These are phyloP conservation scores for Zele albiditarsus DNA, from an alignment of 2,888 invertebrate genomes.

Conservation along the genomic window DNA sequence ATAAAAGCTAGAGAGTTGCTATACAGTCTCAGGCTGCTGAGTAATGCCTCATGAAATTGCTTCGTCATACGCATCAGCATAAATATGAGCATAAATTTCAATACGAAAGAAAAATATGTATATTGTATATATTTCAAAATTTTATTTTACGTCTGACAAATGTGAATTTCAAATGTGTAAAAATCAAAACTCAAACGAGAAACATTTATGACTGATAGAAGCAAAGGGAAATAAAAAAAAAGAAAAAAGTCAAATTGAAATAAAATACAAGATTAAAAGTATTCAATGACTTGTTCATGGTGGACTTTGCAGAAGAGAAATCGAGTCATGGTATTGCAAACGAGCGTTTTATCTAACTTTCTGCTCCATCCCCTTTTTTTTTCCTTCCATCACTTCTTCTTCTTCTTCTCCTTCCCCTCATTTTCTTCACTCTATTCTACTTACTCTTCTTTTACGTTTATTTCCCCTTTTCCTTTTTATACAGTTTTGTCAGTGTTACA, in stretches of 20 bases:
- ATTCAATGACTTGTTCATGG: neutral
- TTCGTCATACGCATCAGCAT: conserved; percentile 4
- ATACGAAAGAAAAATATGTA: neutral
- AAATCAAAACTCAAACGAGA: neutral
- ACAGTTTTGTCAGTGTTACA: neutral
- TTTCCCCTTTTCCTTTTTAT: neutral
- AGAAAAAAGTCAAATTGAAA: neutral
- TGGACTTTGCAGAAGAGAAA: conserved; percentile 1
- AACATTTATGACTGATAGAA: neutral
- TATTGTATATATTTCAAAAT: neutral
- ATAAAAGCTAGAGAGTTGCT: conserved; percentile 6
- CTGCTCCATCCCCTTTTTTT: neutral
- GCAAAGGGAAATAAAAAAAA: neutral
- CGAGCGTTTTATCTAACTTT: conserved; percentile 27
- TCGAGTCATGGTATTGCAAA: conserved; percentile 23
- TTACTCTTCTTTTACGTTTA: neutral
- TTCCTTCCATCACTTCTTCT: neutral
- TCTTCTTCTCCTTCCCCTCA: neutral
- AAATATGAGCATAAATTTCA: conserved; percentile 16
- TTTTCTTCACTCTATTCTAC: neutral
- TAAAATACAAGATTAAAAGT: neutral
- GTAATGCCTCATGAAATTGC: conserved; percentile 15
- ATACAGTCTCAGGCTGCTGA: neutral
- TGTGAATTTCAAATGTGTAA: neutral
- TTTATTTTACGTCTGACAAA: neutral